phyloP scores from a whole-genome alignment of 2,888 invertebrate genomes.

The Orthosia gothica region DNA sequence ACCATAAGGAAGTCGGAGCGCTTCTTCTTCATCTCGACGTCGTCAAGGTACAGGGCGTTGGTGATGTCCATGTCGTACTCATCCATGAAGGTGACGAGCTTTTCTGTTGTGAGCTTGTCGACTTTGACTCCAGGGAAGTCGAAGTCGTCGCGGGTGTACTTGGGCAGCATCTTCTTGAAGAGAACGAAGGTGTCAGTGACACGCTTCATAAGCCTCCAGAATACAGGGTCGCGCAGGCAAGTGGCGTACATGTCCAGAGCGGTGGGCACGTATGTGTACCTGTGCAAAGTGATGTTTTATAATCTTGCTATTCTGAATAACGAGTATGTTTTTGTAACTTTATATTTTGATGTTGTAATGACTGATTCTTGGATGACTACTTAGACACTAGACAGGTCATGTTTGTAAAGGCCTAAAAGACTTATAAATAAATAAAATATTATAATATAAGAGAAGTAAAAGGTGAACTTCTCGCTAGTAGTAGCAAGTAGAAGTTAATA shows the following conservation, averaged over 20 bases:
- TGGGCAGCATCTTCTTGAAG: constrained; percentile 92
- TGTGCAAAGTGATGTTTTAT: constrained; percentile 63
- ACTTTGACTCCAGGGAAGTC: constrained; percentile 93
- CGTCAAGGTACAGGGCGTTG: constrained; percentile 91
- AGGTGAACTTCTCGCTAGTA: too few species aligned
- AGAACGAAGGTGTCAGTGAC: constrained; percentile 90
- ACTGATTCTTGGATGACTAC: too few species aligned
- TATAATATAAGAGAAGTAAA: too few species aligned
- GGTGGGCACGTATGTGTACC: constrained; percentile 91
- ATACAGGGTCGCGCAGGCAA: constrained; percentile 94
- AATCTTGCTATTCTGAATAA: background rate
- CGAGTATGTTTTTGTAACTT: background rate
- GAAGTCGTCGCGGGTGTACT: constrained; percentile 92
- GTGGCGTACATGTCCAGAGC: constrained; percentile 93
- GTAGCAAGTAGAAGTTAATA: background rate
- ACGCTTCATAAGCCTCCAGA: constrained; percentile 93
- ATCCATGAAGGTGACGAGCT: constrained; percentile 94
- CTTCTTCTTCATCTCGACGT: constrained; percentile 87
- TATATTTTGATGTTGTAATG: background rate
- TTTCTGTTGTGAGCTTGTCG: constrained; percentile 92
- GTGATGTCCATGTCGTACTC: constrained; percentile 93
- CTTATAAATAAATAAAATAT: background rate
- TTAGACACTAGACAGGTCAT: background rate
- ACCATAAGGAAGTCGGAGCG: constrained; percentile 87
- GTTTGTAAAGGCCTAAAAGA: background rate